Evolutionary conservation across 2,888 invertebrate species (phyloP), one percentile per base, ranked within the genome.

Genomic region (Serripes groenlandicus): DNA sequence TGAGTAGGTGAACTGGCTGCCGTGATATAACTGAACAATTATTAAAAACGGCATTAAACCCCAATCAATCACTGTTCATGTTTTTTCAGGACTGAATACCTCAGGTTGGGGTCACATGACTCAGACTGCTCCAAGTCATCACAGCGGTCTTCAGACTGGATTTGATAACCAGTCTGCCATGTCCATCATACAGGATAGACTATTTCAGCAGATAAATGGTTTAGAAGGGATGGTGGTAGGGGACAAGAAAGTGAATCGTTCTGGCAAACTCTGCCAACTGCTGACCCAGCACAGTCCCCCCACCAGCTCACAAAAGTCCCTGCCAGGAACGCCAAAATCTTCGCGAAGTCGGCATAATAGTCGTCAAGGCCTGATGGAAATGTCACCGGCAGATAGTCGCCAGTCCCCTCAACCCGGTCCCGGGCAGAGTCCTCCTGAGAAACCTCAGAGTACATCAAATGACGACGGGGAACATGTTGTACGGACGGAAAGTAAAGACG

Each of bases 371-470:
- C 58, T 69, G 18, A 85, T 83, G 71, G 85, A 88, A 23, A 90
- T 90, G 81, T 92, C 93, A 28, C 91, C 92, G 0, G 83, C 87
- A 1, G 91, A 92, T 71, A 90, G 86, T 69, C 92, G 91, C 83
- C 92, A 92, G 83, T 93, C 92, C 0, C 92, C 93, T 0, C 91
- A 91, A 58, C 92, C 92, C 0, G 92, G 92, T 4, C 91, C 92
- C 0, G 92, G 92, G 4, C 90, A 90, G 62, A 92, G 92, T 68
- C 93, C 92, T 7, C 92, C 90, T 11, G 92, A 93, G 78, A 92
- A 92, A 72, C 93, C 93, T 4, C 93, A 92, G 87, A 93, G 92
- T 78, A 93, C 93, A n/a, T 92, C 93, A 15, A 92, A 92, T 62
- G 92, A 92, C 35, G 92, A 92, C 64, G 90, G 87, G 2, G 91